Conservation (phyloP, 2,888 invertebrate genomes). For the Anodontia alba region DNA sequence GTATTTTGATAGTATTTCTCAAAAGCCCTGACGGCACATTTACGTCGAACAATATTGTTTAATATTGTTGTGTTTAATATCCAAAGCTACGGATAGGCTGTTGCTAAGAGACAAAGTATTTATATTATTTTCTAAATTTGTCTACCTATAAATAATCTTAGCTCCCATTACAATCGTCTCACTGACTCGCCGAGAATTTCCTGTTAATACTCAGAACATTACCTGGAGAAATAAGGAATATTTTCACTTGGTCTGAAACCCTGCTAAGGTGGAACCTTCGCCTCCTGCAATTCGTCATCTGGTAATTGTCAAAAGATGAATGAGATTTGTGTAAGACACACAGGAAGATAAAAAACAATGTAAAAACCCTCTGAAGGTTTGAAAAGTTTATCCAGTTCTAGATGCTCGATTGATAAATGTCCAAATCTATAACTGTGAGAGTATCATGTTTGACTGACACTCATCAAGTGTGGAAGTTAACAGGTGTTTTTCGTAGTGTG, state of each 20-base stretch:
- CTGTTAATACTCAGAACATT: background rate
- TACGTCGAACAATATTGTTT: no score
- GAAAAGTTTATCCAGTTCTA: background rate
- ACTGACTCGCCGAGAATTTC: background rate
- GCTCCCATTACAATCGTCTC: background rate
- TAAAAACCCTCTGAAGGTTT: background rate
- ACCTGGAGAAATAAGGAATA: no score
- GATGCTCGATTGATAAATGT: background rate
- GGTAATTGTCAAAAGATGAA: conserved; percentile 4
- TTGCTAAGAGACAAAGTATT: no score
- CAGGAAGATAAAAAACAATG: background rate
- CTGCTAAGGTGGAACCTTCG: no score
- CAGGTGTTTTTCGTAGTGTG: conserved; percentile 12
- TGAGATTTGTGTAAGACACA: background rate
- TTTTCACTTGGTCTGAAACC: no score
- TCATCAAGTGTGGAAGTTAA: conserved; percentile 11
- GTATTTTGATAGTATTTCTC: no score
- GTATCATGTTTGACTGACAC: conserved; percentile 11
- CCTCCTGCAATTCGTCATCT: background rate
- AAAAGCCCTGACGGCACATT: no score
- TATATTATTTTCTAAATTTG: no score
- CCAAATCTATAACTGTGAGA: background rate
- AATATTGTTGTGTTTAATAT: no score
- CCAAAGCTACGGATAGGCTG: no score
- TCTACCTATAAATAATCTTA: no score